Conservation (phyloP, 2,888 invertebrate genomes). For the Ecliptopera silaceata region DNA sequence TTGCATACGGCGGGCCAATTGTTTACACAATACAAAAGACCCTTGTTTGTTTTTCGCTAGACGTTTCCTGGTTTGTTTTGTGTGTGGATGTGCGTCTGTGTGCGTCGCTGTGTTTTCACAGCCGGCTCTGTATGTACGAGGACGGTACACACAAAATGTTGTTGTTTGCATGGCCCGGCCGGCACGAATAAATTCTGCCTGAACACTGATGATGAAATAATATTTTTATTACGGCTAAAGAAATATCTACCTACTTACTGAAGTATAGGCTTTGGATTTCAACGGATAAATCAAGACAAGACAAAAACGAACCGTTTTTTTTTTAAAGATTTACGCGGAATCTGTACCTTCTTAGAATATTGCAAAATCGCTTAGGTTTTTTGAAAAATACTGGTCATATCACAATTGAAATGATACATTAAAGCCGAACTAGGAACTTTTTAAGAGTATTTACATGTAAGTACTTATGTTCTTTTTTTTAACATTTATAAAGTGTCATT, state of each 20-base stretch:
- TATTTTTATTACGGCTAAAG: constrained; percentile 31
- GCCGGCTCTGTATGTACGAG: constrained; percentile 69
- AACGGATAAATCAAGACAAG: background rate
- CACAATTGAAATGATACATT: no score
- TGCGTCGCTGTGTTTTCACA: constrained; percentile 73
- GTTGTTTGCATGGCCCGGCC: constrained; percentile 66
- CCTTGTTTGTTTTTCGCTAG: constrained; percentile 84
- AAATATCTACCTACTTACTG: background rate
- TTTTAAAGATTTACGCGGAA: background rate
- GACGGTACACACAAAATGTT: constrained; percentile 74
- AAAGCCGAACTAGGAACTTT: no score
- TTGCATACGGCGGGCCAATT: constrained; percentile 78
- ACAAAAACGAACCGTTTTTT: background rate
- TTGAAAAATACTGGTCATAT: no score
- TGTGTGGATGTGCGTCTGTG: constrained; percentile 61
- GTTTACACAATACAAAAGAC: constrained; percentile 83
- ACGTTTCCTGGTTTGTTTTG: constrained; percentile 83
- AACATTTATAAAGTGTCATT: no score
- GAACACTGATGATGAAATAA: constrained; percentile 44
- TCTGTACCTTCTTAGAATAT: no score
- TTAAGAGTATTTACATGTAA: no score
- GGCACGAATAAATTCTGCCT: constrained; percentile 71
- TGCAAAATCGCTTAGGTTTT: no score
- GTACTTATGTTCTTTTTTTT: no score
- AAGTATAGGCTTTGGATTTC: background rate